Evolutionary conservation across 2,888 invertebrate genomes (phyloP).

Genomic region (Hyposoter didymator): DNA sequence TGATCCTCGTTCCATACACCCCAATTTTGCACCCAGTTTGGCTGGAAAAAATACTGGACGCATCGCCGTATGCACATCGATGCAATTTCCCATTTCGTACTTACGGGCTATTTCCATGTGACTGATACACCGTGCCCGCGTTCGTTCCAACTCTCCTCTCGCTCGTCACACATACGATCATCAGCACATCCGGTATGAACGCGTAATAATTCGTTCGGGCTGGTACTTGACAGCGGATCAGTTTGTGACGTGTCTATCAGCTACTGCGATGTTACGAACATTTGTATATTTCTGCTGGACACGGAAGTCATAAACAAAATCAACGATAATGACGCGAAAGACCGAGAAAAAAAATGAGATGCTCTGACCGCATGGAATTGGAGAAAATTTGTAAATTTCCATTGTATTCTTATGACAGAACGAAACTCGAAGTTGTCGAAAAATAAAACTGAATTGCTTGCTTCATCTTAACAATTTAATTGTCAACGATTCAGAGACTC

Average conservation of each 20-base stretch:
- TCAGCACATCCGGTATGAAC: constrained; percentile 59
- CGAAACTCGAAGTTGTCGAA: too few species aligned
- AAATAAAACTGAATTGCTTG: too few species aligned
- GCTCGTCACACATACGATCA: constrained; percentile 35
- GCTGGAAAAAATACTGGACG: constrained; percentile 63
- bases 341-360: constrained; percentile 7
- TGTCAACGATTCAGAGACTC: not conserved
- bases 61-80: constrained; percentile 47
- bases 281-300: constrained; percentile 71
- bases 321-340: constrained; percentile 5
- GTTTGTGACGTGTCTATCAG: constrained; percentile 82
- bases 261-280: constrained; percentile 80
- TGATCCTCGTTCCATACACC: constrained; percentile 23
- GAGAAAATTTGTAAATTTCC: not conserved
- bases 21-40: constrained; percentile 7
- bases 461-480: not conserved
- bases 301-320: constrained; percentile 26
- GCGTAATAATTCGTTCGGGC: constrained; percentile 81
- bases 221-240: constrained; percentile 81
- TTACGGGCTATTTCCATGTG: constrained; percentile 38
- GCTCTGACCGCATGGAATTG: not conserved
- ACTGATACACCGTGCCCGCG: not conserved
- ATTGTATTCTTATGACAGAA: not conserved
- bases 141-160: constrained; percentile 32
- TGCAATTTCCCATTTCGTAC: constrained; percentile 56